These are phyloP conservation scores for Zygothrica quintamaculata DNA, from an alignment of 2,888 invertebrate genomes.

Conservation along the genomic window DNA sequence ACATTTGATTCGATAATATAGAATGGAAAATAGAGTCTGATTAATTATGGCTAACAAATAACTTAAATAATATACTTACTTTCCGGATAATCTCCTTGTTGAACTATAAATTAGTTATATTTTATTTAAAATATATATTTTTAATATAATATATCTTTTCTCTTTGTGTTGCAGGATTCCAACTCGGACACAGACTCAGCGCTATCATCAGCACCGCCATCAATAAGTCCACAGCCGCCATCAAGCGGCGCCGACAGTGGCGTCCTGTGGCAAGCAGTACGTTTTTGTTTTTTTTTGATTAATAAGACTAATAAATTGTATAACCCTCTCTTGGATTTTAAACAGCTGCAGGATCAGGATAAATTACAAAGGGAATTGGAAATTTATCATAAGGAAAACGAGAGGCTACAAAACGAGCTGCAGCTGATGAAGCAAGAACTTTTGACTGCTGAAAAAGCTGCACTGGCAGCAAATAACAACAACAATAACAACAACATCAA, in stretches of 20 bases:
- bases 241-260: slow-evolving; percentile 82
- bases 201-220: slow-evolving; percentile 89
- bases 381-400: slow-evolving; percentile 84
- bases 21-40: no score
- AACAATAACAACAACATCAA: slow-evolving; percentile 71
- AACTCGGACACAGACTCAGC: slow-evolving; percentile 88
- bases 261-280: slow-evolving; percentile 84
- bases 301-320: slow-evolving; percentile 14
- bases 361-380: slow-evolving; percentile 84
- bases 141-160: background rate
- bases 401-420: slow-evolving; percentile 85
- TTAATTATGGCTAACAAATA: no score
- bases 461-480: slow-evolving; percentile 83
- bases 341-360: slow-evolving; percentile 81
- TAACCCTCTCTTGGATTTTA: slow-evolving; percentile 46
- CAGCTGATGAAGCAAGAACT: slow-evolving; percentile 85
- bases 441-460: slow-evolving; percentile 85
- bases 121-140: background rate
- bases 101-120: background rate
- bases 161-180: slow-evolving; percentile 61
- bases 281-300: no score
- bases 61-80: no score
- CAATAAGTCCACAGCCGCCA: slow-evolving; percentile 89
- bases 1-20: no score
- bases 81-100: no score